Evolutionary conservation across 2,888 invertebrate genomes (phyloP), one percentile per base, ranked within the genome.

Genomic region (Phyllotreta cruciferae): DNA sequence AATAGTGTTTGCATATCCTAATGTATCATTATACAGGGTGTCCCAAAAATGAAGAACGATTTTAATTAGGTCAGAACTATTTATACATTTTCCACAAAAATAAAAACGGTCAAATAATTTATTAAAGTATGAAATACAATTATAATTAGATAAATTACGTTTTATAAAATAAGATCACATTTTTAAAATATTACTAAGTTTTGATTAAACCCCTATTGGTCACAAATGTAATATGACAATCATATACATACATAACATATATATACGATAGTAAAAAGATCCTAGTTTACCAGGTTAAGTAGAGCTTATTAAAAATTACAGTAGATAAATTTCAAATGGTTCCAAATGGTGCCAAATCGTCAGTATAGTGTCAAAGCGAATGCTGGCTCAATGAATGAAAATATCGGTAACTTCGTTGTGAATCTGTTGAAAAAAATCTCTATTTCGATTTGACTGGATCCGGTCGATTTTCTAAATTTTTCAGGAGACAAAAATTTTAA

Each of bases 121-220:
- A 6, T 24, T 24, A 24, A 24, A 24, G 24, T 24, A 45, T 47
- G 6, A 14, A 41, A 50, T 50, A 49, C 50, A 41, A 58, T 58
- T 58, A 58, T 13, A 39, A 35, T 58, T 39, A 13, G 34, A 11
- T 49, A 41, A 58, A 38, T 39, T 58, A 47, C 47, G 34, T 5
- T 35, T 41, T 50, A 56, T 11, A 14, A 58, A 50, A 50, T 58
- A 50, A 41, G 41, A 58, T 58, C 58, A 58, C 58, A 50, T 50
- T 39, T 34, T 49, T 35, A 35, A 49, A 49, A n/a, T 49, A 10
- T 10, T 35, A 10, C 35, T 11, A 49, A 14, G 24, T 47, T 34
- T 10, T 35, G 11, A 13, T 10, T 49, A 47, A 35, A 6, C 49
- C 35, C 49, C n/a, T 49, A 35, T n/a, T 10, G 35, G 35, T 11